These are phyloP conservation scores for Drosophila guanche DNA, from an alignment of 1,140 invertebrate species.

Conservation along the genomic window DNA sequence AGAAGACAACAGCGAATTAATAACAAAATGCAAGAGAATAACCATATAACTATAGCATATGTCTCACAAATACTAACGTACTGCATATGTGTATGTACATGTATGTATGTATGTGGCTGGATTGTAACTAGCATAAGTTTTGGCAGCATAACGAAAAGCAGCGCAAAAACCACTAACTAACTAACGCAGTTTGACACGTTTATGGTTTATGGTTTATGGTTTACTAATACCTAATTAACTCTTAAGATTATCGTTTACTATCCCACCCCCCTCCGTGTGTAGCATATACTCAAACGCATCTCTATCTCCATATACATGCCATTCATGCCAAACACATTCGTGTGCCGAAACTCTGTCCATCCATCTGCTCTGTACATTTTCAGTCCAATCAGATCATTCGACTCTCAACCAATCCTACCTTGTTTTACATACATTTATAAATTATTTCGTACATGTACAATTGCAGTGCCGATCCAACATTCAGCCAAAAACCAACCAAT, in stretches of 20 bases:
- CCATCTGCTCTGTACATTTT: constrained; percentile 46
- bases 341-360: neutral
- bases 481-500: constrained; percentile 5
- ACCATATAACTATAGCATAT: constrained; percentile 70
- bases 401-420: constrained; percentile 5
- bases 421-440: constrained; percentile 17
- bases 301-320: constrained; percentile 22
- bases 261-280: constrained; percentile 28
- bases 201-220: constrained; percentile 66
- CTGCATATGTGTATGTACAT: constrained; percentile 57
- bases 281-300: constrained; percentile 33
- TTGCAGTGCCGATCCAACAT: constrained; percentile 31
- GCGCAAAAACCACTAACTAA: constrained; percentile 30
- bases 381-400: constrained; percentile 17
- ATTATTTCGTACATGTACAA: constrained; percentile 57
- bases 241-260: constrained; percentile 66
- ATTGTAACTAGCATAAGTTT: constrained; percentile 73
- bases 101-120: constrained; percentile 69
- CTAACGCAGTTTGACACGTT: constrained; percentile 50
- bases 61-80: constrained; percentile 24
- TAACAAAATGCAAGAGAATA: constrained; percentile 43
- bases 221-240: constrained; percentile 49
- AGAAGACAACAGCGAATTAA: constrained; percentile 38
- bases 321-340: constrained; percentile 7
- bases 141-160: constrained; percentile 51